A percentile compares a stretch with the other conserved stretches of the same genome.
Evolutionary conservation across 2,797 vertebrate species (phyloP).

Genomic region (Alauda arvensis): DNA sequence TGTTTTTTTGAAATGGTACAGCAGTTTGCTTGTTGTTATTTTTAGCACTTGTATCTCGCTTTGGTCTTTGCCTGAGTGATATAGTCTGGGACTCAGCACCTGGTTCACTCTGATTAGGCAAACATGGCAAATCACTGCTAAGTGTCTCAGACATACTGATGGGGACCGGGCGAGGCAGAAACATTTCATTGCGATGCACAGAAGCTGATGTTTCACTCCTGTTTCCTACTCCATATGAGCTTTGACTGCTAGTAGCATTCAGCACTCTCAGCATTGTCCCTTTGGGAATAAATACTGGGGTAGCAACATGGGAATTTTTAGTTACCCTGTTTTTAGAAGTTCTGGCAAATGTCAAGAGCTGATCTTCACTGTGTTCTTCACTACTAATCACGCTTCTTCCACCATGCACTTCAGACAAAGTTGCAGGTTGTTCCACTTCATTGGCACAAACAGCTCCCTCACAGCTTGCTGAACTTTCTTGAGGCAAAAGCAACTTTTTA

Average conservation of each 20-base stretch:
- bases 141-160: conserved; percentile 32
- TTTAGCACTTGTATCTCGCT: conserved; percentile 41
- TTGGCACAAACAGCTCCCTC: background rate
- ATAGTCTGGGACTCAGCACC: background rate
- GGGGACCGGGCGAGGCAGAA: conserved; percentile 55
- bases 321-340: conserved; percentile 32
- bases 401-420: background rate
- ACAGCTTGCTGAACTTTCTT: background rate
- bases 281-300: conserved; percentile 73
- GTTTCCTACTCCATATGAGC: conserved; percentile 12
- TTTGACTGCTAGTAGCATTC: conserved; percentile 47
- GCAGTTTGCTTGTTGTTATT: background rate
- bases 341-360: background rate
- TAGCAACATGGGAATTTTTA: conserved; percentile 52
- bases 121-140: background rate
- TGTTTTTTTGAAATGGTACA: background rate
- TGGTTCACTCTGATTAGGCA: background rate
- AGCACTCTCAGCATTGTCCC: conserved; percentile 75
- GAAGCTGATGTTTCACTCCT: conserved; percentile 1
- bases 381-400: background rate
- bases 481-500: conserved; percentile 5
- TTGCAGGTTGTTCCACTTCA: background rate
- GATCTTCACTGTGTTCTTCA: background rate
- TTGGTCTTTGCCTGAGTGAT: conserved; percentile 46
- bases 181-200: conserved; percentile 26